Evolutionary conservation across 2,888 invertebrate genomes (phyloP), one percentile per base, ranked within the genome.

Genomic region (Agonum fuliginosum): DNA sequence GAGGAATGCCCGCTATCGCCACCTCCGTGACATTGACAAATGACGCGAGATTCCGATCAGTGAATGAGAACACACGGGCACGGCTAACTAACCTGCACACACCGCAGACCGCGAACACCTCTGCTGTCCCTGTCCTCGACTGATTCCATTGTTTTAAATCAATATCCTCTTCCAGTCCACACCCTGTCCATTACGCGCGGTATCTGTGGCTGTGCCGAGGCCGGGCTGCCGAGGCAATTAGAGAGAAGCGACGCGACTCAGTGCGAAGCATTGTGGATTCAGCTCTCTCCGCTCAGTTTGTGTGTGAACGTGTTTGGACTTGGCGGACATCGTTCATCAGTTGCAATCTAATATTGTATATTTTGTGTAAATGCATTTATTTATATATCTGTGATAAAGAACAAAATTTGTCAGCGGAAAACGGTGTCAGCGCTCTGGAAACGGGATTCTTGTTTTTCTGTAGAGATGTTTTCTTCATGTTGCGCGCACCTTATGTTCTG

Each of bases 41-140:
- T 93, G 92, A 91, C 88, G 87, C 88, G 87, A 91, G 92, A 93
- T 93, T 91, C 90, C 90, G 91, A 93, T 93, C 93, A 87, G 88
- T 89, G 89, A 89, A 89, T 91, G 89, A 87, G 88, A 89, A 83
- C 82, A 22, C 70, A 70, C 51, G 48, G 34, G 51, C 17, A 34
- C 17, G 17, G 71, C 51, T 65, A 34, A 76, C 74, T 65, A 74
- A 62, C 73, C 41, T 30, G 51, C 27, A 27, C 37, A 73, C 20
- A 22, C 17, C 62, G 34, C 27, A 12, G 3, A 2, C n/a, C n/a
- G n/a, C 24, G 24, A 12, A 54, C 54, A 30, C 27, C 54, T 54
- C 24, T 22, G 19, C 48, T 48, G 1, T 10, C 5, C 48, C 54
- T 51, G 4, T 10, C 14, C 58, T 27, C 12, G 30, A 6, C 5